These are phyloP conservation scores for Bombus consobrinus DNA, from an alignment of 1,140 invertebrate genomes.

Conservation along the genomic window DNA sequence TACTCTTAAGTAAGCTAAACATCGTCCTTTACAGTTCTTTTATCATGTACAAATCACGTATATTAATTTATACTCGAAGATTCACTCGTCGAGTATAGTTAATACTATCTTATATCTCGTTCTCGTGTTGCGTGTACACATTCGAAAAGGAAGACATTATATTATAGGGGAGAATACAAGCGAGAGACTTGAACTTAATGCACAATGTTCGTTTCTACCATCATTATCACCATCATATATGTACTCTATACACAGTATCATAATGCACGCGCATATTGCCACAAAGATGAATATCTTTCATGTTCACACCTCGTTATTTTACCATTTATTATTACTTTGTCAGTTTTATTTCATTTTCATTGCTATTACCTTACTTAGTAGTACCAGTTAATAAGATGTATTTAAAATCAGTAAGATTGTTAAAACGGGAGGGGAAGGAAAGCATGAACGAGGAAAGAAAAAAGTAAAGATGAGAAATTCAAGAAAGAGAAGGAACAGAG, in stretches of 20 bases:
- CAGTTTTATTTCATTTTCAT: not conserved
- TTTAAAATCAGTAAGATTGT: not conserved
- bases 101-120: not conserved
- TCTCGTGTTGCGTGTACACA: not conserved
- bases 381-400: not conserved
- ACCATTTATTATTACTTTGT: not conserved
- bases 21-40: no score
- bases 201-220: not conserved
- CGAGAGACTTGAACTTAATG: not conserved
- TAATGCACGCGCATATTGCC: conserved; percentile 33
- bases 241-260: not conserved
- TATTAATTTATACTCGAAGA: not conserved
- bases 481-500: not conserved
- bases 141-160: conserved; percentile 14
- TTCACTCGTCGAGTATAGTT: not conserved
- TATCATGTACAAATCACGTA: no score
- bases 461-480: not conserved
- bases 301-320: not conserved
- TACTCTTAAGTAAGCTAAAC: not conserved
- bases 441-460: no score
- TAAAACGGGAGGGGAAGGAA: not conserved
- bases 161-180: not conserved
- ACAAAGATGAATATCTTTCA: conserved; percentile 17
- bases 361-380: not conserved
- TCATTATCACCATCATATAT: not conserved